Conservation (phyloP, 2,797 vertebrate species). For the Fringilla coelebs region DNA sequence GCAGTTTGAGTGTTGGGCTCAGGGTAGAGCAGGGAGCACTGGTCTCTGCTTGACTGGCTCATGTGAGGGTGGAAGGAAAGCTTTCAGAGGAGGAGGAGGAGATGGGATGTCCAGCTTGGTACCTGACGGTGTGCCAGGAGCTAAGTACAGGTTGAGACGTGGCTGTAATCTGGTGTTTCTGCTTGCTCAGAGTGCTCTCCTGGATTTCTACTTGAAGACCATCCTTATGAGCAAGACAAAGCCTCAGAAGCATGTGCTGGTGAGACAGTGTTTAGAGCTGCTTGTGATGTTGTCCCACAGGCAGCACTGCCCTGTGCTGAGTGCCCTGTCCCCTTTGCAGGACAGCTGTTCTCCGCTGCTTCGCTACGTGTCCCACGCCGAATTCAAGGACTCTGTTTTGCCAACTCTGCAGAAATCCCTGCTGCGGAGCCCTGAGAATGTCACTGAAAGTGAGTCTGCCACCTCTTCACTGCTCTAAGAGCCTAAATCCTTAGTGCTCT, state of each 20-base stretch:
- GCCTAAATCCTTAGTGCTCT: neutral
- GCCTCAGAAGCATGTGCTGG: conserved; percentile 88
- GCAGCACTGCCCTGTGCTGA: neutral
- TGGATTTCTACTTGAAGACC: conserved; percentile 93
- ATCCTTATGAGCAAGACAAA: conserved; percentile 93
- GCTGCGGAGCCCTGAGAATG: conserved; percentile 94
- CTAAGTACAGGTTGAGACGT: neutral
- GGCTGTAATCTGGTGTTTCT: neutral
- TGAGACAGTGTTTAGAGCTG: conserved; percentile 59
- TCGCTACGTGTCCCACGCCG: conserved; percentile 87
- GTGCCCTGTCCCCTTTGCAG: conserved; percentile 67
- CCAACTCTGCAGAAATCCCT: conserved; percentile 93
- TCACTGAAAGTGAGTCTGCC: conserved; percentile 87
- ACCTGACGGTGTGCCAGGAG: accelerated
- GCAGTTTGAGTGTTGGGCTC: neutral
- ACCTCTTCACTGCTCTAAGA: neutral
- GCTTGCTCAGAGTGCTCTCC: conserved; percentile 79
- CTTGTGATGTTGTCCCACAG: neutral
- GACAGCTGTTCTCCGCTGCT: conserved; percentile 86
- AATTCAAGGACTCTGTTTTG: conserved; percentile 91
- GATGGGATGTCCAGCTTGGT: neutral
- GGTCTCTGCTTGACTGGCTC: neutral
- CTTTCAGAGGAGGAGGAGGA: neutral
- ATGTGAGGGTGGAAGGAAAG: neutral
- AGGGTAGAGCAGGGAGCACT: neutral